Base-by-base conservation (phyloP, 2,113 vertebrate genomes). In the Dunckerocampus dactyliophorus region DNA sequence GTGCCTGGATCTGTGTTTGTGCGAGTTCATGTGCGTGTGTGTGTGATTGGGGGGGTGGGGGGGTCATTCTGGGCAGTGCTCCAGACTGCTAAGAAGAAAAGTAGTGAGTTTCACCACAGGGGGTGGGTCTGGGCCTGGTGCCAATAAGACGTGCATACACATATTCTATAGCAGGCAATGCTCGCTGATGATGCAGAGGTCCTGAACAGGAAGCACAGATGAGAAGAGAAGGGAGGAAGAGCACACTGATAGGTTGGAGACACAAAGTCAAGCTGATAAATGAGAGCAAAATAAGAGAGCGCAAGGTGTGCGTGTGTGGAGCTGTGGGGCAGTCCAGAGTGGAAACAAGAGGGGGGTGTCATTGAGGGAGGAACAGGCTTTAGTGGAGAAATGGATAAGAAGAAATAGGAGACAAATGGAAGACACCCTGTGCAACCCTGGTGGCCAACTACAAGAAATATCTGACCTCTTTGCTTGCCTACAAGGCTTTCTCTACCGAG, bases 51-150 rank as follows among this genome's bases (percentile, higher is more conserved):
- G 61, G 58, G 61, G 56, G 39, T 49, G 52, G 17, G 54, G 68
- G 75, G 75, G 78, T 83, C 79, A 82, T 67, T 75, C 78, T 65
- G 66, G 83, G 84, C 83, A 77, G 48, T 46, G 47, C 43, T 78
- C 79, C 76, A 89, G 77, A 65, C 74, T 69, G 69, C 74, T 62
- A 68, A 75, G 71, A 76, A 79, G 72, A 78, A 82, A 82, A 77
- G 67, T 63, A 79, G 69, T 75, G 79, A 80, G 77, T 82, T 85
- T 84, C 79, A 75, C 78, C 67, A 76, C 74, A 80, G 79, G 82
- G 82, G 80, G 70, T 74, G 59, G 72, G 58, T 67, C 78, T 60
- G 77, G 82, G 81, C 78, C 70, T 34, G 7, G 63, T 66, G 87
- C 84, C 84, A 85, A 63, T 74, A 43, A 43, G 39, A 14, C 13